phyloP scores from a whole-genome alignment of 2,113 vertebrate genomes.

The Oncorhynchus tshawytscha region DNA sequence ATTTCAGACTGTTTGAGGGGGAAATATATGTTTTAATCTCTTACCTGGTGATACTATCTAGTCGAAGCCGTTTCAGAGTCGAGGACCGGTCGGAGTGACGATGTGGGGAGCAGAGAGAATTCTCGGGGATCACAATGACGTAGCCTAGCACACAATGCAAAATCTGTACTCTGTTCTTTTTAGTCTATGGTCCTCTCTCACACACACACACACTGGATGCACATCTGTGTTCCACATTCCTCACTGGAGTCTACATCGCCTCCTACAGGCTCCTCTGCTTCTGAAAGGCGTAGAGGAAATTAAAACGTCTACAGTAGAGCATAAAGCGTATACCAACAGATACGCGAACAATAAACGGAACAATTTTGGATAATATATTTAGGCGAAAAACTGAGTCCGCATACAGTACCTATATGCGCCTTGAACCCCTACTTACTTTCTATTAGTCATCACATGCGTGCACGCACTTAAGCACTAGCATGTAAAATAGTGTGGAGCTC shows the following conservation, averaged over 20 bases:
- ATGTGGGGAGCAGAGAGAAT: conserved; percentile 48
- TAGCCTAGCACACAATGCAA: conserved; percentile 49
- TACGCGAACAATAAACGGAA: too few relatives aligned
- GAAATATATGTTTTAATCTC: conserved; percentile 4
- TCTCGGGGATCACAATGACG: conserved; percentile 63
- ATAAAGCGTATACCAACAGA: too few relatives aligned
- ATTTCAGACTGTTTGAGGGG: not conserved
- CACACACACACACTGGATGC: not conserved
- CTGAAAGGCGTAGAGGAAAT: not conserved
- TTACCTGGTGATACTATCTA: conserved; percentile 61
- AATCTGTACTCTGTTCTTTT: conserved; percentile 34
- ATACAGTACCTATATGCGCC: too few relatives aligned
- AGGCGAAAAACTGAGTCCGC: too few relatives aligned
- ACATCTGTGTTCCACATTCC: conserved; percentile 16
- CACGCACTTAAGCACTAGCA: too few relatives aligned
- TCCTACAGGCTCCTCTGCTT: too few relatives aligned
- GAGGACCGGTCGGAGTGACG: conserved; percentile 29
- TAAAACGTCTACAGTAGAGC: too few relatives aligned
- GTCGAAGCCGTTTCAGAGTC: conserved; percentile 37
- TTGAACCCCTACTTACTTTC: too few relatives aligned
- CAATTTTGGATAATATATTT: too few relatives aligned
- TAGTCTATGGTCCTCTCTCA: too few relatives aligned
- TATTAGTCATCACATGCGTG: too few relatives aligned
- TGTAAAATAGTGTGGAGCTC: not conserved
- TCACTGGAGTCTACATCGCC: not conserved